Evolutionary conservation across 2,797 vertebrate genomes (phyloP).

Genomic region (Semotilus atromaculatus): DNA sequence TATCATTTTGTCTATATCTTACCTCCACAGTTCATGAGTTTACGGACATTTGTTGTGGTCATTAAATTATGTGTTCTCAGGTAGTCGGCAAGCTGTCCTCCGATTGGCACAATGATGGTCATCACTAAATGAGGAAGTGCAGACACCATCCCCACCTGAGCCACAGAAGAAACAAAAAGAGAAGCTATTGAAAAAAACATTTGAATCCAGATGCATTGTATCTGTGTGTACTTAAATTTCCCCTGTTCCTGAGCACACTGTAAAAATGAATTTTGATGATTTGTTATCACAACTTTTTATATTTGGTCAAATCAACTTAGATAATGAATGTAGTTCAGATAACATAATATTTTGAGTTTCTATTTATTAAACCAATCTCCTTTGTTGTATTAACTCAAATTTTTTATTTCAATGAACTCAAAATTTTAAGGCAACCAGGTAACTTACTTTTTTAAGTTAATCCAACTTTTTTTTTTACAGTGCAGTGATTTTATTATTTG

Average conservation of each 20-base stretch:
- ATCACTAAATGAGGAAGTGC: constrained; percentile 86
- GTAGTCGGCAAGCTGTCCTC: constrained; percentile 84
- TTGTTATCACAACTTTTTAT: no score
- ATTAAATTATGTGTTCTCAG: constrained; percentile 79
- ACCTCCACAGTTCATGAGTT: constrained; percentile 89
- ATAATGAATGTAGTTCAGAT: no score
- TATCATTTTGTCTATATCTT: background rate
- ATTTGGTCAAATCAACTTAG: no score
- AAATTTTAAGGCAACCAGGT: no score
- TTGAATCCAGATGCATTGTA: background rate
- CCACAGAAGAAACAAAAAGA: constrained; percentile 28
- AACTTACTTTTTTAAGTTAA: no score
- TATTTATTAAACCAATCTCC: no score
- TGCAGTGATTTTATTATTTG: background rate
- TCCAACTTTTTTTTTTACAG: no score
- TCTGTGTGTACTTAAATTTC: background rate
- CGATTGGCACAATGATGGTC: constrained; percentile 86
- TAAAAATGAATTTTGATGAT: no score
- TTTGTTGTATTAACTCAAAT: no score
- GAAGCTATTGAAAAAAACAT: background rate
- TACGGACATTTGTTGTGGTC: constrained; percentile 86
- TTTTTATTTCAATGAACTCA: no score
- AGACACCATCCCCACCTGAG: constrained; percentile 83
- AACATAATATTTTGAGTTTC: no score
- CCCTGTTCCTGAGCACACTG: background rate